Conservation (phyloP, 1,140 invertebrate genomes). For the Elymnias hypermnestra region DNA sequence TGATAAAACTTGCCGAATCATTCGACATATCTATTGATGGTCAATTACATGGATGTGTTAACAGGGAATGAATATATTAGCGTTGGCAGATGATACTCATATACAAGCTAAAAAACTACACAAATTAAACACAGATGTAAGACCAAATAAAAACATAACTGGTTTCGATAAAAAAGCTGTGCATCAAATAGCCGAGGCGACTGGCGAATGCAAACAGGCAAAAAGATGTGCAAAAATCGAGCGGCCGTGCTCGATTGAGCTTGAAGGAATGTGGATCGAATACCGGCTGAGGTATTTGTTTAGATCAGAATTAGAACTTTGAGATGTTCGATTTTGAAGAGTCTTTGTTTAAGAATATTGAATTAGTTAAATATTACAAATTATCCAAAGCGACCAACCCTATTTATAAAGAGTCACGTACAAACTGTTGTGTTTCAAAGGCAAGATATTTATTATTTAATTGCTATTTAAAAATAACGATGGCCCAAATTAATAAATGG, state of each 20-base stretch:
- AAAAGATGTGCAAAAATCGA: conserved; percentile 63
- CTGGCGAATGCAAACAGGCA: conserved; percentile 54
- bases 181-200: conserved; percentile 42
- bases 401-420: too few species aligned
- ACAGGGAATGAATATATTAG: conserved; percentile 27
- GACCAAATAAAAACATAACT: conserved; percentile 42
- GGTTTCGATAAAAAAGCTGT: conserved; percentile 43
- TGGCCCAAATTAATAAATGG: too few species aligned
- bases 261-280: conserved; percentile 57
- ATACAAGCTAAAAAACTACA: conserved; percentile 21
- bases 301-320: conserved; percentile 37
- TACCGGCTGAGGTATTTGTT: conserved; percentile 41
- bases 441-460: too few species aligned
- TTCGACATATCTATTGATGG: conserved; percentile 23
- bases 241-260: conserved; percentile 43
- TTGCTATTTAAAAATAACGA: too few species aligned
- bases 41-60: conserved; percentile 20
- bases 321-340: conserved; percentile 18
- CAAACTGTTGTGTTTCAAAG: too few species aligned
- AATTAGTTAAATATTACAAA: background rate
- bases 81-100: conserved; percentile 21
- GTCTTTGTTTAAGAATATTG: background rate
- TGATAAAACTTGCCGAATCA: conserved; percentile 23
- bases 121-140: conserved; percentile 37
- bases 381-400: too few species aligned